Evolutionary conservation across 2,888 invertebrate genomes (phyloP).

Genomic region (Linnaemya vulpina): DNA sequence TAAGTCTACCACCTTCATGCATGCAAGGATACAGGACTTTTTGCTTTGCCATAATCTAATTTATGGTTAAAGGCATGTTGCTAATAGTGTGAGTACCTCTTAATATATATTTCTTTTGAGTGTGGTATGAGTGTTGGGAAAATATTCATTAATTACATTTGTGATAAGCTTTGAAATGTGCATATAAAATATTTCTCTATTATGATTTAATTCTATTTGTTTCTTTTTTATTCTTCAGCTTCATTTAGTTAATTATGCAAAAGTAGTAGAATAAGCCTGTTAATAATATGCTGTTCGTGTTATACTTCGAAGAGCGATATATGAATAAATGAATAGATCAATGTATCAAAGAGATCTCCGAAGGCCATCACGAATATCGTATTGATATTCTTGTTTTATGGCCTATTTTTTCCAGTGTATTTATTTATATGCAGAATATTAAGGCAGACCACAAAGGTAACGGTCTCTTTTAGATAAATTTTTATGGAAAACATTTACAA

Average conservation of each 20-base stretch:
- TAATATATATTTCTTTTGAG: conserved; percentile 8
- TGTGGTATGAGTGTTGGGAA: conserved; percentile 42
- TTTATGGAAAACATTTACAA: too few relatives aligned
- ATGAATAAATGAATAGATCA: too few relatives aligned
- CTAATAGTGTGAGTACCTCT: neutral
- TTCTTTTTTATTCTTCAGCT: neutral
- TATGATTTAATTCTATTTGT: neutral
- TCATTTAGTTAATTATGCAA: neutral
- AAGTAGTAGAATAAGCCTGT: neutral
- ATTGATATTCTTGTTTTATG: too few relatives aligned
- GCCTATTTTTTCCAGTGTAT: too few relatives aligned
- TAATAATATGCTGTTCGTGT: neutral
- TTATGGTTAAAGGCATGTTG: neutral
- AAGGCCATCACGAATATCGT: too few relatives aligned
- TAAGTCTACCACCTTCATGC: conserved; percentile 24
- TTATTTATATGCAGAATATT: too few relatives aligned
- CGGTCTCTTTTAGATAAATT: too few relatives aligned
- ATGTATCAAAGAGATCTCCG: too few relatives aligned
- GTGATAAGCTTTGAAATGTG: conserved; percentile 41
- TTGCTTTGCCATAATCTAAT: neutral
- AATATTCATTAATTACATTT: conserved; percentile 65
- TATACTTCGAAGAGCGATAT: too few relatives aligned
- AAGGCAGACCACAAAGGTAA: too few relatives aligned
- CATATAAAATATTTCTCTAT: neutral
- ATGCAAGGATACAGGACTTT: neutral